Evolutionary conservation across 1,140 invertebrate species (phyloP).

Genomic region (Eupristina koningsbergeri): DNA sequence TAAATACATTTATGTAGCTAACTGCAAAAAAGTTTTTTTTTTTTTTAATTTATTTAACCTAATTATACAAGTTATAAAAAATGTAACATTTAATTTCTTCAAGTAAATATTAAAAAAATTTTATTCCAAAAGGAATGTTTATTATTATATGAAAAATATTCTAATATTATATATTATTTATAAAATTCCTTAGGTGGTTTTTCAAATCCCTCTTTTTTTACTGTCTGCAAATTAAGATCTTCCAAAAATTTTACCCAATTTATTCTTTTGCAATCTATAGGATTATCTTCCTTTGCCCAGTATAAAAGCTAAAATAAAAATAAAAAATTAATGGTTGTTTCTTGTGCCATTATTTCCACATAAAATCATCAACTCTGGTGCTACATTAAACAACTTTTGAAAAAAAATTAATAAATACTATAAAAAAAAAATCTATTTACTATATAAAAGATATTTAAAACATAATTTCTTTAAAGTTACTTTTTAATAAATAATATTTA

Average conservation of each 20-base stretch:
- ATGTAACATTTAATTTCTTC: neutral
- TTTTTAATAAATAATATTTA: no score
- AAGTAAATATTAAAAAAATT: no score
- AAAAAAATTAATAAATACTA: no score
- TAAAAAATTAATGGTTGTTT: neutral
- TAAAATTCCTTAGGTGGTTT: neutral
- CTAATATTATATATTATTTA: neutral
- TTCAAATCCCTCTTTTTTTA: constrained; percentile 52
- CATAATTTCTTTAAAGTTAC: no score
- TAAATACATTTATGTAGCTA: constrained; percentile 45
- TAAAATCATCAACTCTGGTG: no score
- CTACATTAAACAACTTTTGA: no score
- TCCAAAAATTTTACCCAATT: constrained; percentile 73
- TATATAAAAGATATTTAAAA: no score
- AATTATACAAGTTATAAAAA: neutral
- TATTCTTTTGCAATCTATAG: constrained; percentile 61
- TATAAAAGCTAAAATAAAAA: constrained; percentile 19
- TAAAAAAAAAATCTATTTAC: no score
- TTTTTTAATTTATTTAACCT: neutral
- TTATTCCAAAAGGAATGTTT: no score
- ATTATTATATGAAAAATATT: no score
- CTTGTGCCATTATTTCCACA: neutral
- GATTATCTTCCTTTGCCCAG: neutral
- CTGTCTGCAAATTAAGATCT: constrained; percentile 69
- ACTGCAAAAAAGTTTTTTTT: constrained; percentile 25